Base-by-base conservation (phyloP, 2,113 vertebrate species). In the Columba janthina region DNA sequence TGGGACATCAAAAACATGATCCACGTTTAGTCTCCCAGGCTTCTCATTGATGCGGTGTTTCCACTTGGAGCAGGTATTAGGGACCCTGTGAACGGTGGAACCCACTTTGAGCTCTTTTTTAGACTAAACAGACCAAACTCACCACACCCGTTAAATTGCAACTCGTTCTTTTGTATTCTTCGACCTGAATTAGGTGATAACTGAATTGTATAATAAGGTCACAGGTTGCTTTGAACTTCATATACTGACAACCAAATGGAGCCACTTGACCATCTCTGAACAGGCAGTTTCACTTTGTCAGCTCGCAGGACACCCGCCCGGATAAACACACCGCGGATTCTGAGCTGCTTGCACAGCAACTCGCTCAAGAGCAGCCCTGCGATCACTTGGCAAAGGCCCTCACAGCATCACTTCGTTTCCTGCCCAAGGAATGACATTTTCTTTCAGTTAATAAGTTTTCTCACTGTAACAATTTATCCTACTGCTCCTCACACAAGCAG, bases 61-160 rank as follows among this genome's bases (percentile, higher is more conserved):
- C 93, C 79, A 85, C 88, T 87, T 34, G 0, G 31, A 78, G 40
- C 88, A 93, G 65, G 75, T 93, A 75, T 86, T 57, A 31, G 16
- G 72, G 83, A 95, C 73, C 76, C 88, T 87, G 84, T 2, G 5
- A 86, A 93, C 93, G 90, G 80, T 90, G 88, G 93, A 90, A 94
- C 88, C 72, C 94, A 95, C 60, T 87, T 90, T 77, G 92, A 93
- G 90, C 51, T 86, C 64, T 54, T 82, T 71, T 86, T 95, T 86
- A 50, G 71, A 40, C 70, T 82, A 94, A 95, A 61, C 60, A 96
- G 93, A 88, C 85, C 82, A 15, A 84, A 19, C 72, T 95, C 65
- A 36, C 79, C 82, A 84, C 0, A 2, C 38, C 76, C 57, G 42
- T 60, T 44, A 56, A 90, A 83, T 3, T 77, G 62, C 81, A 54